phyloP scores from a whole-genome alignment of 2,113 vertebrate genomes.

The Sorex fumeus region DNA sequence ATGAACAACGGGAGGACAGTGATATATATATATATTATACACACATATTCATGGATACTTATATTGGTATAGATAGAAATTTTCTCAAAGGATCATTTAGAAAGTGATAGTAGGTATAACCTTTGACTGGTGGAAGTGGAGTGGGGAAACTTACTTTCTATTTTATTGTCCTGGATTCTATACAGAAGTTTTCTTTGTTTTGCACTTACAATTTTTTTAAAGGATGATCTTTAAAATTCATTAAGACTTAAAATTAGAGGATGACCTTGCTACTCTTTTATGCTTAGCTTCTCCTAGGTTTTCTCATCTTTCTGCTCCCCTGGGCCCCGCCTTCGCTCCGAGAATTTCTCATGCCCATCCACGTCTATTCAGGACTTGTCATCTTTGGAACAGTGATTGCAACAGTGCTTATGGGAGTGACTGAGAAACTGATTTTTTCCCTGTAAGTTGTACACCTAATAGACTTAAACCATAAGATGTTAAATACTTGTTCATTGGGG shows the following conservation, averaged over 20 bases:
- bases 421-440: constrained; percentile 96
- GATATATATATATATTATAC: not conserved
- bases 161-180: constrained; percentile 16
- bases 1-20: no score
- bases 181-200: not conserved
- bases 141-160: not conserved
- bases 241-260: constrained; percentile 48
- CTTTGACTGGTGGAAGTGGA: not conserved
- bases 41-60: not conserved
- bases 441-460: constrained; percentile 91
- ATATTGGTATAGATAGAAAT: not conserved
- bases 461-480: constrained; percentile 58
- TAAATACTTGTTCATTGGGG: constrained; percentile 59
- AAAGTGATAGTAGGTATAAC: not conserved
- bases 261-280: constrained; percentile 71
- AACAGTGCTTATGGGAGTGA: constrained; percentile 95
- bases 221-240: constrained; percentile 49
- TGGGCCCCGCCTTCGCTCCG: constrained; percentile 91
- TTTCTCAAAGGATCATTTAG: constrained; percentile 11
- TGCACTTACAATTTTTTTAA: constrained; percentile 22
- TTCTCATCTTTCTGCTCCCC: constrained; percentile 94
- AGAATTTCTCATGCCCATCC: constrained; percentile 92
- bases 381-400: constrained; percentile 94
- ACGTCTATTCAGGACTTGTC: constrained; percentile 93
- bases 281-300: constrained; percentile 93